Conservation (phyloP, 2,113 vertebrate species). For the Galbula dea region DNA sequence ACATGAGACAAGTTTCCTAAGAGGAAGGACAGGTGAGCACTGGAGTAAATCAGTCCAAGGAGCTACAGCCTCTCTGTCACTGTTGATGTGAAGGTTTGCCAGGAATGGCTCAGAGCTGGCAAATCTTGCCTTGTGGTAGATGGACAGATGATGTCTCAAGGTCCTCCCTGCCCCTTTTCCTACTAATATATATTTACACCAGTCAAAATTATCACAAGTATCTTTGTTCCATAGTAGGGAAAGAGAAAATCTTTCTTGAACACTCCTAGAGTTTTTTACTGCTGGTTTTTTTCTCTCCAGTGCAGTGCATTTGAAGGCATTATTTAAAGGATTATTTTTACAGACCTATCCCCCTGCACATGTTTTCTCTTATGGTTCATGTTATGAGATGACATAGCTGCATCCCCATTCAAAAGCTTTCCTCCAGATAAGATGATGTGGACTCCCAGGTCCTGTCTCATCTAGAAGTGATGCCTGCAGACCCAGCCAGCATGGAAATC, state of each 20-base stretch:
- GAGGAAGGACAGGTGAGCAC: conserved; percentile 62
- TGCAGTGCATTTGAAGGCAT: neutral
- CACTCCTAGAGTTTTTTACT: neutral
- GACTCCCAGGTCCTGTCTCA: neutral
- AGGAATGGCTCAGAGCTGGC: conserved; percentile 9
- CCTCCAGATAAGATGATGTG: neutral
- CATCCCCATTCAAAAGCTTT: neutral
- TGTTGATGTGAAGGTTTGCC: neutral
- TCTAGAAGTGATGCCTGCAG: neutral
- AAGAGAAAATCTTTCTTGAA: neutral
- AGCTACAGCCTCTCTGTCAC: neutral
- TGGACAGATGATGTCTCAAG: neutral
- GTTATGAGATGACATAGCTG: neutral
- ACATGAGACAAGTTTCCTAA: conserved; percentile 13
- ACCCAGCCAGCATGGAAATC: neutral
- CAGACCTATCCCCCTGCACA: neutral
- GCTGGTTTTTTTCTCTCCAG: neutral
- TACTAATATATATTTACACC: neutral
- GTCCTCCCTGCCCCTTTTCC: neutral
- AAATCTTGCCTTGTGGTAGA: neutral
- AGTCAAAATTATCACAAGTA: neutral
- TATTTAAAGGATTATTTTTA: neutral
- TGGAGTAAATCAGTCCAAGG: conserved; percentile 38
- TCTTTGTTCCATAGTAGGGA: neutral
- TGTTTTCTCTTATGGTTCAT: neutral